Percentiles rank a stretch among this genome's conserved stretches.
Evolutionary conservation across 1,140 invertebrate species (phyloP).

Genomic region (Teleogryllus occipitalis): DNA sequence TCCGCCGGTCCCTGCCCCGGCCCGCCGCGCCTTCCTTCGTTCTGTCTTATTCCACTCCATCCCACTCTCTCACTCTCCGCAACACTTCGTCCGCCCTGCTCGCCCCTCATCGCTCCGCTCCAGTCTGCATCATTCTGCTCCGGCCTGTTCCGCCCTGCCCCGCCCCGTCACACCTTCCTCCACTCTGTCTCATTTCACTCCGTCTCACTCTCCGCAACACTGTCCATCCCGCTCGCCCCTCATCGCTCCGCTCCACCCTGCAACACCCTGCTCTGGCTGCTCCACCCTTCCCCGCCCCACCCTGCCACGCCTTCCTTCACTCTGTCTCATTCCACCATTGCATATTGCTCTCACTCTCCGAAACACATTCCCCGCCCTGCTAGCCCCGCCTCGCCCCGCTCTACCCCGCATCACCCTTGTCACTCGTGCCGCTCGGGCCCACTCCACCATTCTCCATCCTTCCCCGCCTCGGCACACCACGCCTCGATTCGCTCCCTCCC

Average conservation of each 20-base stretch:
- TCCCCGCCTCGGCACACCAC: not conserved
- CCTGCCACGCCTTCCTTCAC: not conserved
- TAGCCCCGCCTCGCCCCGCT: not conserved
- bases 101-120: too few relatives aligned
- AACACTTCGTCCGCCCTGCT: too few relatives aligned
- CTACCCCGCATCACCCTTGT: not conserved
- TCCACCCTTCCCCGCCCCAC: too few relatives aligned
- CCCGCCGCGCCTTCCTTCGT: too few relatives aligned
- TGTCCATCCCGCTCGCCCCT: too few relatives aligned
- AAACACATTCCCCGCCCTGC: not conserved
- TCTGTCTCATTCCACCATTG: not conserved
- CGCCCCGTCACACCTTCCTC: not conserved
- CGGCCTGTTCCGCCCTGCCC: too few relatives aligned
- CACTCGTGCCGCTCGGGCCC: not conserved
- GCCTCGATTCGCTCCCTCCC: not conserved
- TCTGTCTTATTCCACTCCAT: not conserved
- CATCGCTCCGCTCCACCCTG: not conserved
- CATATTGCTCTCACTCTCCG: not conserved
- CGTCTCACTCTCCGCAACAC: not conserved
- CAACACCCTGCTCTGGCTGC: too few relatives aligned
- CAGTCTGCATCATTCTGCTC: too few relatives aligned
- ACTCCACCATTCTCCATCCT: not conserved
- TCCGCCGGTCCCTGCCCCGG: too few relatives aligned
- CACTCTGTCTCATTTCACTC: not conserved
- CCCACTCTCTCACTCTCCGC: not conserved